phyloP scores from a whole-genome alignment of 1,140 invertebrate species.

The Leptopilina clavipes region DNA sequence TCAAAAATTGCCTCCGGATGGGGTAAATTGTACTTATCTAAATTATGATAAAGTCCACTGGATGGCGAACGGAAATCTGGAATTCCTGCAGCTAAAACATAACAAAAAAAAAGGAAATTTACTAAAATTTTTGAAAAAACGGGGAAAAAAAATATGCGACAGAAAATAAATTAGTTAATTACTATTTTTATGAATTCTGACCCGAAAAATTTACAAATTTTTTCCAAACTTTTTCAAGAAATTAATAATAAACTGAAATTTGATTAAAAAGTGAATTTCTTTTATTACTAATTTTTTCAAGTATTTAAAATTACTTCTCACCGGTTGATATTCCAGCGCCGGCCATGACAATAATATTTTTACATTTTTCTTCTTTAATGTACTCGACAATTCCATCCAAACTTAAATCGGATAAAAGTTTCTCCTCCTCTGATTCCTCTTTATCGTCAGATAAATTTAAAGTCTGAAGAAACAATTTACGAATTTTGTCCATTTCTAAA shows the following conservation, averaged over 20 bases:
- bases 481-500: constrained; percentile 62
- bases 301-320: constrained; percentile 76
- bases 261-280: no score
- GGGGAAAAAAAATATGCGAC: no score
- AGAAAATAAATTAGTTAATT: no score
- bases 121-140: constrained; percentile 34
- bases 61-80: constrained; percentile 95
- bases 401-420: constrained; percentile 70
- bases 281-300: no score
- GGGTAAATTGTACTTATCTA: constrained; percentile 93
- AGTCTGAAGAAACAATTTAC: constrained; percentile 62
- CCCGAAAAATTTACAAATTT: no score
- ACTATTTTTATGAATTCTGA: no score
- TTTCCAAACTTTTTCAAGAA: no score
- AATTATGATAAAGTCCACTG: constrained; percentile 93
- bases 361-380: constrained; percentile 84
- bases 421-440: constrained; percentile 38
- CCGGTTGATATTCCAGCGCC: constrained; percentile 97
- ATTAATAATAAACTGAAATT: no score
- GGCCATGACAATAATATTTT: constrained; percentile 93
- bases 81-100: constrained; percentile 89
- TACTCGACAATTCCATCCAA: constrained; percentile 83
- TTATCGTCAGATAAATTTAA: constrained; percentile 53
- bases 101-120: constrained; percentile 36
- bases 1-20: constrained; percentile 98